phyloP scores from a whole-genome alignment of 2,888 invertebrate species.

The Iphiclides podalirius region DNA sequence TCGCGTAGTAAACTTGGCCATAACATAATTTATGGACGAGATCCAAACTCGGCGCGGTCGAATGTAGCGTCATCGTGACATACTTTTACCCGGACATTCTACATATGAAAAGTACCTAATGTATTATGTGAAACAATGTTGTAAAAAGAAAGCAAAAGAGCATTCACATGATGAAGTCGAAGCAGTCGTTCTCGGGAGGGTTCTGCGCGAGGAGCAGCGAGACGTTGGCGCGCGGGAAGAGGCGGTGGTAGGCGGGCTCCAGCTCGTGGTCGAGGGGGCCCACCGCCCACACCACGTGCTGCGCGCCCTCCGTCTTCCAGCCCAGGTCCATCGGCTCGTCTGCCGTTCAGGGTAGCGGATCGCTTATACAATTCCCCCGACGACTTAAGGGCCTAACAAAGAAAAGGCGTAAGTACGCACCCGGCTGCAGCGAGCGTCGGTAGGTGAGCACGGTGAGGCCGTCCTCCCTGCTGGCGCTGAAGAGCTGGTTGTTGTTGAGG shows the following conservation, averaged over 20 bases:
- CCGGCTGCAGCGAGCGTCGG: constrained; percentile 86
- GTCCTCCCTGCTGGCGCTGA: constrained; percentile 84
- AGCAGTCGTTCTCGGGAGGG: constrained; percentile 86
- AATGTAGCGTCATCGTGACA: too few relatives aligned
- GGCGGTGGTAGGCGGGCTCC: constrained; percentile 91
- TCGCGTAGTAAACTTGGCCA: too few relatives aligned
- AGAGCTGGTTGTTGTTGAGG: constrained; percentile 89
- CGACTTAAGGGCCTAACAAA: too few relatives aligned
- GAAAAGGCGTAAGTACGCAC: constrained; percentile 61
- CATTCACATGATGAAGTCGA: constrained; percentile 85
- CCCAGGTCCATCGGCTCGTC: constrained; percentile 89
- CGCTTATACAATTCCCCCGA: too few relatives aligned
- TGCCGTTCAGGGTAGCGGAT: too few relatives aligned
- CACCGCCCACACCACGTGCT: constrained; percentile 90
- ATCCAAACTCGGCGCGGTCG: too few relatives aligned
- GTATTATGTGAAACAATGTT: too few relatives aligned
- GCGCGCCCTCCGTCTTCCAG: constrained; percentile 82
- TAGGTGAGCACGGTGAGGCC: constrained; percentile 90
- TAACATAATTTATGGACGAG: too few relatives aligned
- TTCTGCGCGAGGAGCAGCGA: constrained; percentile 83
- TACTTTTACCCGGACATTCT: too few relatives aligned
- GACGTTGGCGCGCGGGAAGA: constrained; percentile 87
- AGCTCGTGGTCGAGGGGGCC: constrained; percentile 87
- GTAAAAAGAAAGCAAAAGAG: too few relatives aligned
- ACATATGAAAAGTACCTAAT: too few relatives aligned